phyloP scores from a whole-genome alignment of 2,797 vertebrate genomes.

The Peromyscus eremicus region DNA sequence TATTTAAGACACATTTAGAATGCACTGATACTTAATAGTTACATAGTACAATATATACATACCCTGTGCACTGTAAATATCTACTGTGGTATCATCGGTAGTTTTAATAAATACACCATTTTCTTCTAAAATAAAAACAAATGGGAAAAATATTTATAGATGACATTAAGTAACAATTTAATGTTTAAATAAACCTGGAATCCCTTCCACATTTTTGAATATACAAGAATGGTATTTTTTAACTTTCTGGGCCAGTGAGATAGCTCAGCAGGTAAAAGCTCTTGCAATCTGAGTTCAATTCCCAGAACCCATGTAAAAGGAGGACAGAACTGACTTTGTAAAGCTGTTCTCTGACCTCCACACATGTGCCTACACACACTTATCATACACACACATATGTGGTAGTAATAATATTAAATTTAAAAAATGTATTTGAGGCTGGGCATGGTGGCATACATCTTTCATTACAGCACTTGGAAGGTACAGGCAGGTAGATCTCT shows the following conservation, averaged over 20 bases:
- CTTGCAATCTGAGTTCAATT: background rate
- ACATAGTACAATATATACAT: constrained; percentile 56
- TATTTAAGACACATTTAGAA: constrained; percentile 62
- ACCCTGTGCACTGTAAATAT: constrained; percentile 85
- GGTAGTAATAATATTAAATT: background rate
- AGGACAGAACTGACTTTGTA: background rate
- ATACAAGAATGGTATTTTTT: constrained; percentile 27
- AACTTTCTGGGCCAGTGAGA: background rate
- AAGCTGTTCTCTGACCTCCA: background rate
- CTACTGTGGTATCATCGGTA: constrained; percentile 86
- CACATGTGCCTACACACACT: background rate
- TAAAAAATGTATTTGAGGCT: background rate
- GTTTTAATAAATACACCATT: constrained; percentile 95
- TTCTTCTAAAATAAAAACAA: constrained; percentile 92
- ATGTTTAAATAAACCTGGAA: constrained; percentile 64
- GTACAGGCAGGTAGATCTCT: background rate
- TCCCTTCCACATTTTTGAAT: background rate
- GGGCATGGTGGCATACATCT: background rate
- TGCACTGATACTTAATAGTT: background rate
- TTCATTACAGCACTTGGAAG: background rate
- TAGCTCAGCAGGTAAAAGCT: background rate
- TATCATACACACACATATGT: background rate
- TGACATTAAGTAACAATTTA: constrained; percentile 58
- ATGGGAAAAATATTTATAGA: constrained; percentile 44
- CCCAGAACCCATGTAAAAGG: background rate